Evolutionary conservation across 2,113 vertebrate species (phyloP).

Genomic region (Danionella cerebrum): DNA sequence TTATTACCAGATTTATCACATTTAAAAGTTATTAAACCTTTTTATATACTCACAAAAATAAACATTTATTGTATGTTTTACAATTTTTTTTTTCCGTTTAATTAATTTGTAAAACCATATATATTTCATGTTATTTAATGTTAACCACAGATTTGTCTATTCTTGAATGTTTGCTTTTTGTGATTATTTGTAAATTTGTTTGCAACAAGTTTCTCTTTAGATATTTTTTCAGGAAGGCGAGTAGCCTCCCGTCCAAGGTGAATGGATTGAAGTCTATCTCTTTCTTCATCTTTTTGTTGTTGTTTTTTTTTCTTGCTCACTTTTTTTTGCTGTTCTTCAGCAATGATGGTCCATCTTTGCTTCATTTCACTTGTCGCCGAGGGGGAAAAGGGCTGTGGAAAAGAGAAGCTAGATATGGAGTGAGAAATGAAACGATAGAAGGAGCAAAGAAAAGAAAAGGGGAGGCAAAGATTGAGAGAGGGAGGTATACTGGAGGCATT

Average conservation of each 20-base stretch:
- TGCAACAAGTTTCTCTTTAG: not conserved
- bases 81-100: not conserved
- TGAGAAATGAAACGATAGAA: conserved; percentile 5
- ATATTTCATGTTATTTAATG: too few species aligned
- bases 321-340: conserved; percentile 12
- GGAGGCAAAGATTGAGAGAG: not conserved
- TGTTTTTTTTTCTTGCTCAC: not conserved
- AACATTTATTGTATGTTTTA: not conserved
- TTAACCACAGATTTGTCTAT: too few species aligned
- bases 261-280: conserved; percentile 2
- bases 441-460: conserved; percentile 3
- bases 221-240: conserved; percentile 7
- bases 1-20: not conserved
- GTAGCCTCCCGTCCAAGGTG: conserved; percentile 16
- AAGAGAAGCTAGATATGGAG: conserved; percentile 5
- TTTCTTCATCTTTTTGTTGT: conserved; percentile 15
- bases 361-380: conserved; percentile 26
- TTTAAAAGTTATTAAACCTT: too few species aligned
- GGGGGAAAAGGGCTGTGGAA: not conserved
- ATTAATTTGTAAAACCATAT: too few species aligned
- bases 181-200: conserved; percentile 1
- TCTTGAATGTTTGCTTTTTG: too few species aligned
- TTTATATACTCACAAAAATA: too few species aligned
- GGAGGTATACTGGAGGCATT: conserved; percentile 18
- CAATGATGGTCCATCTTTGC: conserved; percentile 15